phyloP scores from a whole-genome alignment of 2,113 vertebrate genomes.

The Pseudonaja textilis region DNA sequence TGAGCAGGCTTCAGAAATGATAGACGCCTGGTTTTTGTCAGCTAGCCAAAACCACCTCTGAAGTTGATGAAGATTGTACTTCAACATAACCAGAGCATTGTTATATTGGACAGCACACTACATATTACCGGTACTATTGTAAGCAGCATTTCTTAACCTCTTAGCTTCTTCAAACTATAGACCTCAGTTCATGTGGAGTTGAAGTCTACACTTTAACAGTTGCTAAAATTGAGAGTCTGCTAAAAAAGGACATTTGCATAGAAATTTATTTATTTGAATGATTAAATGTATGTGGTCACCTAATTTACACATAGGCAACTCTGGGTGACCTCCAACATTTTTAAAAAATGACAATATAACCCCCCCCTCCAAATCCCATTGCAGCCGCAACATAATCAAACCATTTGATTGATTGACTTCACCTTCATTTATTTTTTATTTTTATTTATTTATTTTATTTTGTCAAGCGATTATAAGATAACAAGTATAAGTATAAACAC shows the following conservation, averaged over 20 bases:
- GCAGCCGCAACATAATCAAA: not conserved
- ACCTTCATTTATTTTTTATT: not conserved
- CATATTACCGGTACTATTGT: not conserved
- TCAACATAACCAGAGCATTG: not conserved
- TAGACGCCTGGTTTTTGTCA: not conserved
- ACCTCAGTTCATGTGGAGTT: not conserved
- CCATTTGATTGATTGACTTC: not conserved
- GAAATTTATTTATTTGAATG: not conserved
- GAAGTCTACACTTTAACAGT: not conserved
- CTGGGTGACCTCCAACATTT: not conserved
- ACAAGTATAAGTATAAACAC: too few species aligned
- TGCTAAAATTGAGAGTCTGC: not conserved
- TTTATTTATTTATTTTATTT: too few species aligned
- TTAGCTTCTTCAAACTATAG: not conserved
- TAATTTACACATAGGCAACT: not conserved
- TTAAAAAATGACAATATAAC: not conserved
- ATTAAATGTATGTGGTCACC: not conserved
- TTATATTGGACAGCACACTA: not conserved
- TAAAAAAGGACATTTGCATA: not conserved
- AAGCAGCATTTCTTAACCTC: not conserved
- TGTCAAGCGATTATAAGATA: too few species aligned
- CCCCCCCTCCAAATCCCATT: not conserved
- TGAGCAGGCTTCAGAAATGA: not conserved
- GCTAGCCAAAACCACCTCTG: not conserved
- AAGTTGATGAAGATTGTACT: not conserved